Percentiles rank a stretch among this genome's conserved stretches.
These are phyloP conservation scores for Percopsis omiscomaycus DNA, from an alignment of 2,797 vertebrate genomes.

Conservation along the genomic window DNA sequence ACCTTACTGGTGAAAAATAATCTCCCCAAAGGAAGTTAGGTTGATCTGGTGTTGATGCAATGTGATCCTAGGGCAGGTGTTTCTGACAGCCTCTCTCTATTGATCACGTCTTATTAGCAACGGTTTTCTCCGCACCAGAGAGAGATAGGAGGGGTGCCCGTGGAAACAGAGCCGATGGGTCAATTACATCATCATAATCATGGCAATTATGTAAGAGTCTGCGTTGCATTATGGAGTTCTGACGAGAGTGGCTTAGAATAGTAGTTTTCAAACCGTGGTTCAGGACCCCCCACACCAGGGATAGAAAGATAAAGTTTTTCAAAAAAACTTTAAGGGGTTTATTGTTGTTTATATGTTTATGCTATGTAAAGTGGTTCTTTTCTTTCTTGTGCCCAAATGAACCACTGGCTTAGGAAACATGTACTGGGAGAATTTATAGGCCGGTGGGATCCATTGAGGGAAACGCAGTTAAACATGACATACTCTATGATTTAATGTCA, in stretches of 20 bases:
- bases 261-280: no score
- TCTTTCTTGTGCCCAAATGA: background rate
- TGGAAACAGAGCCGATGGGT: constrained; percentile 60
- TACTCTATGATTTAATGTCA: no score
- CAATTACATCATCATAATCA: constrained; percentile 50
- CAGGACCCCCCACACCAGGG: background rate
- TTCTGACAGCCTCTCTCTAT: constrained; percentile 54
- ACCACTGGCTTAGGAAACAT: background rate
- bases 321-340: no score
- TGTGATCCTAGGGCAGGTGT: constrained; percentile 40
- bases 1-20: background rate
- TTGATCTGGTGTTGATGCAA: constrained; percentile 45
- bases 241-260: constrained; percentile 2
- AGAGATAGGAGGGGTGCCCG: constrained; percentile 30
- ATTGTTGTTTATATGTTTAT: no score
- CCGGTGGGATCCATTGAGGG: no score
- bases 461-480: no score
- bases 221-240: constrained; percentile 16
- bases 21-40: background rate
- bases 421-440: no score
- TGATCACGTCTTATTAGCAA: constrained; percentile 66
- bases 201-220: constrained; percentile 49
- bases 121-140: constrained; percentile 40
- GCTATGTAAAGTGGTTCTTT: no score
- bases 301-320: background rate